Base-by-base conservation (phyloP, 2,888 invertebrate species). In the Drosophila austrosaltans region DNA sequence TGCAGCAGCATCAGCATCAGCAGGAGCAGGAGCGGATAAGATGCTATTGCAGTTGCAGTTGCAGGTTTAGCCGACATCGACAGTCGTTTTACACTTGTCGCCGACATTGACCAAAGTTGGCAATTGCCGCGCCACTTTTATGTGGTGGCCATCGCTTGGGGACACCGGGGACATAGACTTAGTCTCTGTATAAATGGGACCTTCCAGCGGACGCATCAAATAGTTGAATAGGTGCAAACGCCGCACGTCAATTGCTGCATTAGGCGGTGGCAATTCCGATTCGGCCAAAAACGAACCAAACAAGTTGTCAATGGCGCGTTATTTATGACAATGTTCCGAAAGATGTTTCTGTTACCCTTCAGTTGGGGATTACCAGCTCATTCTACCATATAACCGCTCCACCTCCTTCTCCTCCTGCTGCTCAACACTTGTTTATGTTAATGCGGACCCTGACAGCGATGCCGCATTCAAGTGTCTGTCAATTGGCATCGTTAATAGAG, bases 11-110 rank as follows among this genome's bases (percentile, higher is more conserved):
- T 1, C 32, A 32, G 32, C 48, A 22, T 22, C 10, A 48, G 48
- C 22, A 10, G 48, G 8, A 57, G 53, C 70, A 67, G 76, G 58
- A 70, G 61, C 69, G 75, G 66, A 65, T 66, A 68, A 72, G 60
- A 53, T 61, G 66, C 68, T 48, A 66, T 42, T 69, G 70, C 39
- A 40, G 57, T 20, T 63, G 74, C 71, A 53, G 59, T 61, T 59
- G 71, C 62, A 53, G 66, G 64, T 39, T 65, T 63, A 57, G 62
- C 66, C 64, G 75, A 64, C 78, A 77, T 78, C 79, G 78, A 78
- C 79, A 81, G 88, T 90, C 88, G 90, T 82, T 89, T 90, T 90
- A 90, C 90, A 90, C 90, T 90, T 90, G 90, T 90, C 90, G 90
- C 90, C 90, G 87, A 69, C 89, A 84, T 85, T 87, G 85, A 78